Percentiles rank a stretch among this genome's conserved stretches.
Conservation (phyloP, 2,888 invertebrate species). For the Phengaris arion region DNA sequence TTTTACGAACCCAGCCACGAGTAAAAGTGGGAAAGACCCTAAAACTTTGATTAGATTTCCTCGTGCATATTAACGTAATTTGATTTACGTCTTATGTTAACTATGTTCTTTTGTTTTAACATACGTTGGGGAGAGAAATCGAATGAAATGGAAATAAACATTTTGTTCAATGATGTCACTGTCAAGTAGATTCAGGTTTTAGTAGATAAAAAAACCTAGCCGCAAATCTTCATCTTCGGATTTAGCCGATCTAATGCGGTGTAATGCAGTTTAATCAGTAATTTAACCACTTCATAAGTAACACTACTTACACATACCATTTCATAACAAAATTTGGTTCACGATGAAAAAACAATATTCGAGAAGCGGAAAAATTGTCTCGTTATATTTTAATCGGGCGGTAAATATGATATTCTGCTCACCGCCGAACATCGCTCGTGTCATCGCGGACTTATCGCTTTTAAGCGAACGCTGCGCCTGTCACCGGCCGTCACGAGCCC, state of each 20-base stretch:
- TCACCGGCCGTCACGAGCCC: conserved; percentile 55
- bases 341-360: neutral
- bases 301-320: too few species aligned
- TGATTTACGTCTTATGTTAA: neutral
- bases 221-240: neutral
- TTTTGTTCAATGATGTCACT: neutral
- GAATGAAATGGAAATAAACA: neutral
- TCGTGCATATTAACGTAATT: conserved; percentile 16
- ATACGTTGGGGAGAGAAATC: neutral
- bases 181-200: neutral
- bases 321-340: too few species aligned
- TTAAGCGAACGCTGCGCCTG: conserved; percentile 47
- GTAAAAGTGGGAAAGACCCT: conserved; percentile 1
- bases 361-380: conserved; percentile 30
- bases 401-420: conserved; percentile 33
- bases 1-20: neutral
- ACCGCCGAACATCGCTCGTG: conserved; percentile 53
- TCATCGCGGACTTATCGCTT: conserved; percentile 59
- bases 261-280: too few species aligned
- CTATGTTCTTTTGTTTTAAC: neutral
- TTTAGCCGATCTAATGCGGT: neutral
- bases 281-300: too few species aligned
- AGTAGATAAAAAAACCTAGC: neutral
- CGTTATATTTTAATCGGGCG: conserved; percentile 34
- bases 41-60: conserved; percentile 14